Base-by-base conservation (phyloP, 2,888 invertebrate genomes). In the Branchipolynoe longqiensis region DNA sequence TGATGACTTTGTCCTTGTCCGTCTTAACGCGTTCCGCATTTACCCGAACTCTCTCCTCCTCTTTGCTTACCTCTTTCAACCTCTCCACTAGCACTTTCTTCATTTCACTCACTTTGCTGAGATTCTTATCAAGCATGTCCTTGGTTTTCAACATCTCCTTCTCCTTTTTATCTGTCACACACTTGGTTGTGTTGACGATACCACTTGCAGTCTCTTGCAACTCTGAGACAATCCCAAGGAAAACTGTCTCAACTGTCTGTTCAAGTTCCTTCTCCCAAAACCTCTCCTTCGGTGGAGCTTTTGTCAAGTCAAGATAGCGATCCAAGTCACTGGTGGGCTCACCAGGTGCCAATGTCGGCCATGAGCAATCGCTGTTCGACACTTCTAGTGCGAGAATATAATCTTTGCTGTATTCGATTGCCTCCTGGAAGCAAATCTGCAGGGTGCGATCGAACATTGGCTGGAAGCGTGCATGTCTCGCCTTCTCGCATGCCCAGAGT, bases 361-460 rank as follows among this genome's bases (percentile, higher is more conserved):
- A 89, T 0, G 82, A 48, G 18, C 85, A 86, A 38, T 87, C 87
- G 18, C 83, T 82, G 25, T 86, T 83, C 22, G 64, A 56, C 3
- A 88, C 84, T 48, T 89, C 89, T 18, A 89, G 59, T 22, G 89
- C 88, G 36, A 89, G 85, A 59, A 88, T 88, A 85, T 89, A 89
- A 54, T 62, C 54, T 38, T 81, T 78, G 36, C 41, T 81, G 8
- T 85, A 78, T 36, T 89, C 88, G 6, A 88, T 74, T 18, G n/a
- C 38, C 40, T 87, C 86, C 38, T 86, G 82, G 82, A 69, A 86
- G 40, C 85, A 86, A 25, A 89, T 73, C 41, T 88, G 87, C 54
- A 85, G 33, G 0, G 82, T 31, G 0, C 89, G 87, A 31, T 87
- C 86, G 25, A 89, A 78, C 28, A 89, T 81, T 0, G 82, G 87